Percentiles rank a stretch among this genome's conserved stretches.
These are phyloP conservation scores for Acipenser oxyrinchus DNA, from an alignment of 2,797 vertebrate genomes.

Conservation along the genomic window DNA sequence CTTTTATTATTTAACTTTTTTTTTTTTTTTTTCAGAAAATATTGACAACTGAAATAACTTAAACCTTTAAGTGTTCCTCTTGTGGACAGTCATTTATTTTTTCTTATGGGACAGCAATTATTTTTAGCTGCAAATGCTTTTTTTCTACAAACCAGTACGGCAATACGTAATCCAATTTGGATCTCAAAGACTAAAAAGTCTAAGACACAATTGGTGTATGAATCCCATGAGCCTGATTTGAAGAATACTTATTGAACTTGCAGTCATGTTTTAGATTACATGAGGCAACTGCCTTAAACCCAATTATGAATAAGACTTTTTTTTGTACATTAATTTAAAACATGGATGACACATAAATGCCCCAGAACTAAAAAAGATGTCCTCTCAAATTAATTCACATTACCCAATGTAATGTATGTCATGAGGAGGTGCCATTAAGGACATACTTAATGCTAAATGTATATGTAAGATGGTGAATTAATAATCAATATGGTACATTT, in stretches of 20 bases:
- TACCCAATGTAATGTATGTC: too few relatives aligned
- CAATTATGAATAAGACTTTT: constrained; percentile 28
- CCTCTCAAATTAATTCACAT: too few relatives aligned
- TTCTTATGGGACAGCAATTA: constrained; percentile 48
- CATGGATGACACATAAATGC: constrained; percentile 15
- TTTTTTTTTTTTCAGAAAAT: constrained; percentile 5
- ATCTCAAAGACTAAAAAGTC: constrained; percentile 41
- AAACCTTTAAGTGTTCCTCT: constrained; percentile 12
- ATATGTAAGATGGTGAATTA: too few relatives aligned
- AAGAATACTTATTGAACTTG: constrained; percentile 27
- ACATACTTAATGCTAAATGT: too few relatives aligned
- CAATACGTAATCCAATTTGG: constrained; percentile 46
- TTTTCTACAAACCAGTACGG: constrained; percentile 43
- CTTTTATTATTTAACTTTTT: too few relatives aligned
- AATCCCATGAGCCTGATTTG: constrained; percentile 34
- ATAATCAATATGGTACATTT: too few relatives aligned
- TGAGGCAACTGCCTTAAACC: constrained; percentile 28
- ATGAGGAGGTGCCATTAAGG: too few relatives aligned
- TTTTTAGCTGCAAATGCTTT: constrained; percentile 45
- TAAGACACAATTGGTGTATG: constrained; percentile 32
- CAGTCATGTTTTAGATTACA: constrained; percentile 31
- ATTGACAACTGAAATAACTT: constrained; percentile 19
- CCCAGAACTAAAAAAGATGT: too few relatives aligned
- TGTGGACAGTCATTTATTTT: constrained; percentile 31
- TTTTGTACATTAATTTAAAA: constrained; percentile 27